These are phyloP conservation scores for Aplysina aerophoba DNA, from an alignment of 37 sponge, comb jelly and placozoan species.

Conservation along the genomic window DNA sequence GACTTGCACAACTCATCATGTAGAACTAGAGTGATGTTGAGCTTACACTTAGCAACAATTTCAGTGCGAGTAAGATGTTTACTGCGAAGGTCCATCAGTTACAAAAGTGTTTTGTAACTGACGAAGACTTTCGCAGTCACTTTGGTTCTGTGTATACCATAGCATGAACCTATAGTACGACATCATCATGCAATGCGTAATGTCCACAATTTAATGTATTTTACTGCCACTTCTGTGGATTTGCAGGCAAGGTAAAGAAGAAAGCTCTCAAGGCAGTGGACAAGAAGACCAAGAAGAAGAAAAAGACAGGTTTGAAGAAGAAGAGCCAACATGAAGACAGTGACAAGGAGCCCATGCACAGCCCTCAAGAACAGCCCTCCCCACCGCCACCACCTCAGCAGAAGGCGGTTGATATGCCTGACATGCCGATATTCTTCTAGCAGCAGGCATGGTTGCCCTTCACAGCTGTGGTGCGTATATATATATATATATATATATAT, in stretches of 20 bases:
- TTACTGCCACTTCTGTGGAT: neutral
- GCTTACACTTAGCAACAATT: too few relatives aligned
- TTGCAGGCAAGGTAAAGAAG: neutral
- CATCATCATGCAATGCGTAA: too few relatives aligned
- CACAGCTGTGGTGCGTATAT: too few relatives aligned
- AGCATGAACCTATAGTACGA: too few relatives aligned
- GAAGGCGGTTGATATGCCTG: neutral
- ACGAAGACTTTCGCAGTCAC: too few relatives aligned
- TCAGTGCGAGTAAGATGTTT: too few relatives aligned
- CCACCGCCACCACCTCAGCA: neutral
- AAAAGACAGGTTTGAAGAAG: neutral
- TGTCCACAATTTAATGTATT: too few relatives aligned
- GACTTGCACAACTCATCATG: too few relatives aligned
- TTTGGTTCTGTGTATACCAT: too few relatives aligned
- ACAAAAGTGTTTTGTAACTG: too few relatives aligned
- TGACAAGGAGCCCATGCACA: neutral
- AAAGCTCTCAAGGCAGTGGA: neutral
- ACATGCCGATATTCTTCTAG: neutral
- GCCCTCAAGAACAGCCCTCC: neutral
- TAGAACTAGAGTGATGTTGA: too few relatives aligned
- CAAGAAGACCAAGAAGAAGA: slow-evolving; percentile 14
- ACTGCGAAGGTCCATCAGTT: neutral
- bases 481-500: too few relatives aligned
- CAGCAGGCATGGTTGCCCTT: neutral
- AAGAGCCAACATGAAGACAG: neutral